Evolutionary conservation across 2,113 vertebrate genomes (phyloP).

Genomic region (Eclectus roratus): DNA sequence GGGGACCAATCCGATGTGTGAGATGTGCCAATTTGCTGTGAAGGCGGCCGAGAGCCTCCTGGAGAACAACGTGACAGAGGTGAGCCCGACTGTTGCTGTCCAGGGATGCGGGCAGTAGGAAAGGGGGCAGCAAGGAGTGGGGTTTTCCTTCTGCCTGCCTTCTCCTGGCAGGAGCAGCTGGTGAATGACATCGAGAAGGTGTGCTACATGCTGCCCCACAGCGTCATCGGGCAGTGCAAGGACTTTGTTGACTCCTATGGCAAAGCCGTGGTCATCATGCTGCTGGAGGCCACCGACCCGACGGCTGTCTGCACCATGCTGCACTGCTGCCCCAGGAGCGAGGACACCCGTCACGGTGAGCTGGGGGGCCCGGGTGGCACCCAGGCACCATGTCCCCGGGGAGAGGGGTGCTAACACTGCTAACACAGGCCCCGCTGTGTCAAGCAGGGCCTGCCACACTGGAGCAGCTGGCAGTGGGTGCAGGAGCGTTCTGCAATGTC

Average conservation of each 20-base stretch:
- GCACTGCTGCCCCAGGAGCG: constrained; percentile 71
- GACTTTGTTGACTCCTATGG: constrained; percentile 87
- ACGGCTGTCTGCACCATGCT: constrained; percentile 78
- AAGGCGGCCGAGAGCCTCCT: constrained; percentile 76
- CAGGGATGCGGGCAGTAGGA: accelerated
- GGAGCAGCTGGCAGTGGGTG: constrained; percentile 3
- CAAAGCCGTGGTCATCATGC: constrained; percentile 82
- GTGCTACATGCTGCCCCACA: constrained; percentile 79
- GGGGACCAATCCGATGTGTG: constrained; percentile 63
- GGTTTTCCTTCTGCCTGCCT: neutral
- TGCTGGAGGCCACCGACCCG: constrained; percentile 82
- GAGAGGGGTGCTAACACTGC: neutral
- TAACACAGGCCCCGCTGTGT: neutral
- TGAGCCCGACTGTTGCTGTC: neutral
- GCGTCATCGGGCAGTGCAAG: constrained; percentile 76
- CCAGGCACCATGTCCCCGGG: accelerated
- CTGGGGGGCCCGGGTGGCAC: neutral
- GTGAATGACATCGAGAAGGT: constrained; percentile 78
- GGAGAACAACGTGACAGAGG: constrained; percentile 83
- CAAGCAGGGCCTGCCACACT: neutral
- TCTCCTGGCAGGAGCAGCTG: constrained; percentile 62
- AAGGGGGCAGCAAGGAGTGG: too few relatives aligned
- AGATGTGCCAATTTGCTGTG: constrained; percentile 83
- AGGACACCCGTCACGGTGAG: neutral
- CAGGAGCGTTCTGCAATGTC: constrained; percentile 80